Conservation (phyloP, 1,140 invertebrate species). For the Drosophila bifasciata region DNA sequence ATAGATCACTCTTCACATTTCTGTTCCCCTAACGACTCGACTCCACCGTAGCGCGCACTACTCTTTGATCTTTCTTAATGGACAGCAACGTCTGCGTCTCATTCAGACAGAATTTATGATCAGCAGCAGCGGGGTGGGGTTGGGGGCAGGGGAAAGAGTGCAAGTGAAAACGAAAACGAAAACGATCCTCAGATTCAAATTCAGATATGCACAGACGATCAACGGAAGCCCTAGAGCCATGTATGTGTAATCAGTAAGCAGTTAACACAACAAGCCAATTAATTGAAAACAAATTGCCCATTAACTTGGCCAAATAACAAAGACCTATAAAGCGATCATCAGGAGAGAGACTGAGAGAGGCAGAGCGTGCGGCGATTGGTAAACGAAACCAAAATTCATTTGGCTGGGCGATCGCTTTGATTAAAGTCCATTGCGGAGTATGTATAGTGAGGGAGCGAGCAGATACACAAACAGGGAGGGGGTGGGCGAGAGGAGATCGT, state of each 20-base stretch:
- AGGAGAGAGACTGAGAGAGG: slow-evolving; percentile 32
- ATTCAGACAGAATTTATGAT: slow-evolving; percentile 43
- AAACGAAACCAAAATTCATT: slow-evolving; percentile 57
- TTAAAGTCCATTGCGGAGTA: slow-evolving; percentile 31
- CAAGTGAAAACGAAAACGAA: slow-evolving; percentile 29
- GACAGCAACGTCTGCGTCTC: slow-evolving; percentile 26
- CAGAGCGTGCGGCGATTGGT: slow-evolving; percentile 38
- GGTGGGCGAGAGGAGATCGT: slow-evolving; percentile 3
- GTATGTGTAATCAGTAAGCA: slow-evolving; percentile 52
- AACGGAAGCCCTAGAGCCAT: slow-evolving; percentile 48
- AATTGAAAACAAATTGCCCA: slow-evolving; percentile 80
- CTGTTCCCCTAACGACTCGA: slow-evolving; percentile 8
- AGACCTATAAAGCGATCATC: slow-evolving; percentile 49
- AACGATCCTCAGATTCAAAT: slow-evolving; percentile 19
- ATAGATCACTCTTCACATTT: not conserved
- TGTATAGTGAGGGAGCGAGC: slow-evolving; percentile 10
- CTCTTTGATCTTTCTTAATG: slow-evolving; percentile 45
- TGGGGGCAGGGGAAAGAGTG: slow-evolving; percentile 30
- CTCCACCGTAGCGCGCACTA: slow-evolving; percentile 23
- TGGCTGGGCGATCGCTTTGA: slow-evolving; percentile 33
- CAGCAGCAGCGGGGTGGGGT: too few species aligned
- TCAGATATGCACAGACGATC: slow-evolving; percentile 1
- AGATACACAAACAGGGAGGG: not conserved
- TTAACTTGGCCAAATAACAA: slow-evolving; percentile 63
- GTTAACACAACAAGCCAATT: slow-evolving; percentile 80